phyloP scores from a whole-genome alignment of 2,888 invertebrate species.

The Eledona agricola region DNA sequence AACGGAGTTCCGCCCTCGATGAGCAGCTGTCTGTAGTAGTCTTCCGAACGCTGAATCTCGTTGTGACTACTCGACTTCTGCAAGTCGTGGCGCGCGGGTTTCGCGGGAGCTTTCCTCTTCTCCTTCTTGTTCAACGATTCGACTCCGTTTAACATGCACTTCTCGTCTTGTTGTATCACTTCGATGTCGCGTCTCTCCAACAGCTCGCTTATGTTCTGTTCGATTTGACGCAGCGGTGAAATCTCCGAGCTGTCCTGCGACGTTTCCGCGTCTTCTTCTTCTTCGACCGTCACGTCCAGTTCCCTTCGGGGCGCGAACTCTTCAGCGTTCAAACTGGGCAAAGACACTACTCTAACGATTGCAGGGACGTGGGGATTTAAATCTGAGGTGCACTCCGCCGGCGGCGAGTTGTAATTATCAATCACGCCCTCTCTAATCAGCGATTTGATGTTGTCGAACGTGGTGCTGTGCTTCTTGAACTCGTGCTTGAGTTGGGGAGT shows the following conservation, averaged over 20 bases:
- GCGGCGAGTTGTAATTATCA: conserved; percentile 66
- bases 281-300: conserved; percentile 75
- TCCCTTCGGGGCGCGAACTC: conserved; percentile 71
- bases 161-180: conserved; percentile 54
- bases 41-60: conserved; percentile 66
- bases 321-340: conserved; percentile 71
- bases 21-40: conserved; percentile 58
- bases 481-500: conserved; percentile 67
- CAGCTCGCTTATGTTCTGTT: conserved; percentile 76
- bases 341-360: conserved; percentile 74
- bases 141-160: conserved; percentile 60
- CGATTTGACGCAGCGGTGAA: conserved; percentile 75
- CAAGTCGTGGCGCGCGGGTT: conserved; percentile 63
- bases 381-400: conserved; percentile 70
- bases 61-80: conserved; percentile 72
- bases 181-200: conserved; percentile 64
- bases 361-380: conserved; percentile 69
- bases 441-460: conserved; percentile 80
- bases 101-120: conserved; percentile 56
- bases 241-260: conserved; percentile 71
- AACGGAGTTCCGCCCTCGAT: conserved; percentile 65
- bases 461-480: conserved; percentile 77
- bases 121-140: conserved; percentile 63
- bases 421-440: conserved; percentile 76
- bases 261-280: conserved; percentile 72